Evolutionary conservation across 2,888 invertebrate species (phyloP).

Genomic region (Aromia moschata): DNA sequence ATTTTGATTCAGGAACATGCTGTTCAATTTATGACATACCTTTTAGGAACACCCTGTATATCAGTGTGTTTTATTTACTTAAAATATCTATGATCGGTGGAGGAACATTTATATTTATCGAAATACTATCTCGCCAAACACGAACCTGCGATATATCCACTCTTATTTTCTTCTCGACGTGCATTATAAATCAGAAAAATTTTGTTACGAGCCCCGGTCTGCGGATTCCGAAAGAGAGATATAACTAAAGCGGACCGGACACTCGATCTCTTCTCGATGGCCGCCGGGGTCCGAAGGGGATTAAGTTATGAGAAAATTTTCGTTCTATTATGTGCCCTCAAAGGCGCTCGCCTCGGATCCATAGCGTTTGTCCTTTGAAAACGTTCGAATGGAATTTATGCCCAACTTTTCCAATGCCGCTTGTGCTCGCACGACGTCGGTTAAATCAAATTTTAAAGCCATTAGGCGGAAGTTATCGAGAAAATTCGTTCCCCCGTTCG

Average conservation of each 20-base stretch:
- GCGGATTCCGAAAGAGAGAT: background rate
- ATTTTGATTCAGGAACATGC: too few species aligned
- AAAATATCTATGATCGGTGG: too few species aligned
- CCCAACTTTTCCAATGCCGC: slow-evolving; percentile 14
- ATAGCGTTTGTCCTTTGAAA: slow-evolving; percentile 22
- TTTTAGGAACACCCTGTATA: too few species aligned
- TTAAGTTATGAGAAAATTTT: slow-evolving; percentile 25
- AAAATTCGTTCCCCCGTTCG: background rate
- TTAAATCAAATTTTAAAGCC: slow-evolving; percentile 15
- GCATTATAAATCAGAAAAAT: too few species aligned
- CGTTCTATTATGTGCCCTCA: slow-evolving; percentile 18
- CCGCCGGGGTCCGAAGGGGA: slow-evolving; percentile 18
- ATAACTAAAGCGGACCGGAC: slow-evolving; percentile 6
- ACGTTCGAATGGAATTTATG: slow-evolving; percentile 14
- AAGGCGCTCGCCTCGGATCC: slow-evolving; percentile 5
- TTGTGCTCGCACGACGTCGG: slow-evolving; percentile 12
- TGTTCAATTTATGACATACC: too few species aligned
- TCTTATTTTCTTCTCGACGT: too few species aligned
- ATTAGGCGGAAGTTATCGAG: slow-evolving; percentile 3
- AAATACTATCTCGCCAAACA: too few species aligned
- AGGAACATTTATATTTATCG: too few species aligned
- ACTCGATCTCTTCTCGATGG: slow-evolving; percentile 11
- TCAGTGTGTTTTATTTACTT: too few species aligned
- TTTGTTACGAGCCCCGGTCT: too few species aligned
- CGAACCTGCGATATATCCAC: too few species aligned